Percentiles rank a stretch among this genome's conserved stretches.
phyloP scores from a whole-genome alignment of 1,140 invertebrate genomes.

The Catajapyx aquilonaris region DNA sequence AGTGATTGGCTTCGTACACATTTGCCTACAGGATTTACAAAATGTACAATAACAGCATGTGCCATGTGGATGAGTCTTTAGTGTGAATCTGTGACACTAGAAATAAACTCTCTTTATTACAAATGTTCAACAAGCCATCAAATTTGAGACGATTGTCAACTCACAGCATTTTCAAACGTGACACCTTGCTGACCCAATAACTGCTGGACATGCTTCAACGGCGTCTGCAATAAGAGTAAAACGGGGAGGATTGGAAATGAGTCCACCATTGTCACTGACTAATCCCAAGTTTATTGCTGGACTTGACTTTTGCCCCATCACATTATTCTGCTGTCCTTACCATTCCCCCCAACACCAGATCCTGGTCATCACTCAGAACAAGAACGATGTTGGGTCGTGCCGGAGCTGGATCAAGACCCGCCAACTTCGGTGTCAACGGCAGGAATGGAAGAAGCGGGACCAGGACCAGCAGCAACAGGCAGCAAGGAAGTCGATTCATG shows the following conservation, averaged over 20 bases:
- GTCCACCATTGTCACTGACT: not conserved
- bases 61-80: too few species aligned
- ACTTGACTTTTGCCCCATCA: too few species aligned
- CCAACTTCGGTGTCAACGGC: not conserved
- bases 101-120: too few species aligned
- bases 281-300: too few species aligned
- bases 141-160: too few species aligned
- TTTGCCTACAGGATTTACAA: too few species aligned
- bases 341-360: conserved; percentile 49
- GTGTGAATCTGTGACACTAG: too few species aligned
- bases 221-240: conserved; percentile 32
- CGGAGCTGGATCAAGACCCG: not conserved
- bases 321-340: too few species aligned
- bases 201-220: conserved; percentile 36
- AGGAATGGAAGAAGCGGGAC: not conserved
- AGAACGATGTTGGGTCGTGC: conserved; percentile 49
- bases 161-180: conserved; percentile 49
- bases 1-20: too few species aligned
- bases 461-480: not conserved
- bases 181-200: conserved; percentile 38
- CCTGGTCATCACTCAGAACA: conserved; percentile 70
- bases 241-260: not conserved
- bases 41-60: too few species aligned
- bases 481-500: not conserved
- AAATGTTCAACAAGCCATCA: too few species aligned